Evolutionary conservation across 2,113 vertebrate genomes (phyloP).

Genomic region (Leucopsar rothschildi): DNA sequence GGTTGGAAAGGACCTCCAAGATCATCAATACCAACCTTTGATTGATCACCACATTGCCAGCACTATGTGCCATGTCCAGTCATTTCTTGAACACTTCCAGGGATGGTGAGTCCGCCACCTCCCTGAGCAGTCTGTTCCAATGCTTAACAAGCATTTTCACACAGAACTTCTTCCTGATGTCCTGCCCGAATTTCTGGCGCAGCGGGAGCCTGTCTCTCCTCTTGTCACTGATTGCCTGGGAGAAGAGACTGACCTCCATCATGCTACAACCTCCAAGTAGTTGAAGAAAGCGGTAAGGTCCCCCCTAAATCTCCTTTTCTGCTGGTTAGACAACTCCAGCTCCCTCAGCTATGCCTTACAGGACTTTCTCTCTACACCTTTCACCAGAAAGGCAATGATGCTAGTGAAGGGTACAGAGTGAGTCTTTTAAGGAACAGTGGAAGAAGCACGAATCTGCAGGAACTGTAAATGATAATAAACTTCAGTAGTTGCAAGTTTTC

Average conservation of each 20-base stretch:
- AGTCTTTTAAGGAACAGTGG: neutral
- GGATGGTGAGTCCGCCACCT: neutral
- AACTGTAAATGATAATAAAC: neutral
- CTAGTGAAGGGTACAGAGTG: neutral
- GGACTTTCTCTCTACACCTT: neutral
- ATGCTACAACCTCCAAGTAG: neutral
- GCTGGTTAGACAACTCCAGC: neutral
- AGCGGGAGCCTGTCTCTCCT: neutral
- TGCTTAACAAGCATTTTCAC: neutral
- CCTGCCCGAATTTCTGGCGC: neutral
- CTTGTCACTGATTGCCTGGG: neutral
- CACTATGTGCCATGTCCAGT: neutral
- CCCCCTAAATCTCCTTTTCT: neutral
- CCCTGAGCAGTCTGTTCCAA: neutral
- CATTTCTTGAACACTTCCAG: neutral
- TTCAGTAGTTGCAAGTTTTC: neutral
- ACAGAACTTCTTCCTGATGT: neutral
- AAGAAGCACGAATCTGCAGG: neutral
- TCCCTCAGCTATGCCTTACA: neutral
- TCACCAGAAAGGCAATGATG: neutral
- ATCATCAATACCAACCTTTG: neutral
- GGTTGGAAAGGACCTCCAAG: neutral
- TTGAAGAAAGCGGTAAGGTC: fast-evolving
- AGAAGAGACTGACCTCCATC: neutral
- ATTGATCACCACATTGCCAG: neutral